Base-by-base conservation (phyloP, 2,113 vertebrate species). In the Nyctereutes procyonoides region DNA sequence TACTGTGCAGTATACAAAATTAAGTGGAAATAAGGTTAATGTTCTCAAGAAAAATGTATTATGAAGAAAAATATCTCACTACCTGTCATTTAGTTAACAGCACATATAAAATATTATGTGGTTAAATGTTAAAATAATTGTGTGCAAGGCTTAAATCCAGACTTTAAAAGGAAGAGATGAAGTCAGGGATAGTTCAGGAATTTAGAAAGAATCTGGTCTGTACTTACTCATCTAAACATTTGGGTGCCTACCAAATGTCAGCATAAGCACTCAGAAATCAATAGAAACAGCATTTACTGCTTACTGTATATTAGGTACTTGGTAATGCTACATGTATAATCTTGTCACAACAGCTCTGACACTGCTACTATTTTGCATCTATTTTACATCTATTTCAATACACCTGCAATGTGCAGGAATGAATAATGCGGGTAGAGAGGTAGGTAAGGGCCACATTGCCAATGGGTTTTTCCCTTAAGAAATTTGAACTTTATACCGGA, bases 91-190 rank as follows among this genome's bases (percentile, higher is more conserved):
- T 93, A 77, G 76, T 79, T 90, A 93, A 65, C 8, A 71, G 38
- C 43, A 90, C n/a, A 93, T 60, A 91, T 7, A 84, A 60, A 88
- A 48, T 3, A 86, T 7, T 80, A 88, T 38, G 10, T 85, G 63
- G 86, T 73, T 90, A 88, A 63, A 11, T 77, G 24, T 63, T 71
- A 91, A 97, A 91, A 97, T 84, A 90, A 74, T 51, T 53, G 55
- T 55, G 92, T 48, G 0, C 26, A 82, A 88, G 16, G 32, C 55
- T 82, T 90, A 92, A 90, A 56, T 10, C 5, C 30, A 79, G 48
- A 83, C 26, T 90, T 89, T 22, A 90, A 90, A 55, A 69, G 32
- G 11, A 73, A 86, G 15, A 43, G 3, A 96, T 79, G 1, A 95
- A 1, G 7, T 88, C 16, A 69, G 55, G 15, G 28, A 80, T 30